Conservation (phyloP, 1,140 invertebrate species). For the Bactericera cockerelli region DNA sequence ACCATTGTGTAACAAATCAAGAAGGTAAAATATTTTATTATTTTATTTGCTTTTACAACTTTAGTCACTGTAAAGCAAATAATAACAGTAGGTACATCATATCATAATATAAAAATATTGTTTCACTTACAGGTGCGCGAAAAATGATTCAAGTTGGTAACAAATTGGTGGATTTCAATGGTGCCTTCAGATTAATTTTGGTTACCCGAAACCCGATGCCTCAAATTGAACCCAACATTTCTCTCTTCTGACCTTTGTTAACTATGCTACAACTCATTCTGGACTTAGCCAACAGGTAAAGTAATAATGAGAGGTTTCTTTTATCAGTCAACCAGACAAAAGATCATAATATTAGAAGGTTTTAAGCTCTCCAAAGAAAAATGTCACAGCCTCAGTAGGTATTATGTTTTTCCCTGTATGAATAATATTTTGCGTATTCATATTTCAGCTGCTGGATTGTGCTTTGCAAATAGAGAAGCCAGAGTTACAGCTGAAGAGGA, state of each 20-base stretch:
- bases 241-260: conserved; percentile 50
- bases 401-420: too few species aligned
- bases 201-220: conserved; percentile 51
- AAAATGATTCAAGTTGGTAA: conserved; percentile 54
- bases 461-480: conserved; percentile 66
- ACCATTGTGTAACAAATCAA: too few species aligned
- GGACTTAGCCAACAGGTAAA: conserved; percentile 59
- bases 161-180: conserved; percentile 67
- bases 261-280: conserved; percentile 69
- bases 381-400: too few species aligned
- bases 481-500: conserved; percentile 55
- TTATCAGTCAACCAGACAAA: too few species aligned
- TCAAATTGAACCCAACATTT: conserved; percentile 40
- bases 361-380: too few species aligned
- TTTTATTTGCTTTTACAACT: too few species aligned
- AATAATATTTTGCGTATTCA: neutral
- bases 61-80: too few species aligned
- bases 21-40: too few species aligned
- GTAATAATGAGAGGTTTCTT: too few species aligned
- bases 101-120: too few species aligned
- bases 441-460: conserved; percentile 32
- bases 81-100: too few species aligned
- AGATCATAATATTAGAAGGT: too few species aligned
- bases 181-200: conserved; percentile 64
- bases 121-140: conserved; percentile 34